Percentiles rank a stretch among this genome's conserved stretches.
These are phyloP conservation scores for Chiloscyllium plagiosum DNA, from an alignment of 2,113 vertebrate genomes.

Conservation along the genomic window DNA sequence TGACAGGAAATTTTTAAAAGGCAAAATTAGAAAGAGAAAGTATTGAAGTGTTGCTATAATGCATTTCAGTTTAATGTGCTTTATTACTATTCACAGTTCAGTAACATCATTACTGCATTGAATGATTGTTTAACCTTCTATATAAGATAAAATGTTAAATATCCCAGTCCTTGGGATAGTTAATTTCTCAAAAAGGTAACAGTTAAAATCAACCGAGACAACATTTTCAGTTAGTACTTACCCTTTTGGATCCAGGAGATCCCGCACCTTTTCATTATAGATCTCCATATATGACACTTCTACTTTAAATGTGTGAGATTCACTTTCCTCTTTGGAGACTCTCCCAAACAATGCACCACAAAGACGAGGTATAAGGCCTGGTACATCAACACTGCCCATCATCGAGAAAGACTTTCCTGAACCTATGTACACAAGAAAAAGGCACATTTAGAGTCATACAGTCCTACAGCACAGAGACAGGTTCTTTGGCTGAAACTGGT, in stretches of 20 bases:
- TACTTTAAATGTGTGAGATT: conserved; percentile 85
- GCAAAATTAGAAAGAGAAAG: background rate
- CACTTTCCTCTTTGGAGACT: conserved; percentile 74
- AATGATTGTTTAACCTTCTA: background rate
- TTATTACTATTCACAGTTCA: background rate
- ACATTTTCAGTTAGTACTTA: conserved; percentile 54
- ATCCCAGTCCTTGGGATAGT: background rate
- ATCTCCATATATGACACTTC: conserved; percentile 99
- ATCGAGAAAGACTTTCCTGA: conserved; percentile 99
- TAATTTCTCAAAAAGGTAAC: background rate
- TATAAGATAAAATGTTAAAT: background rate
- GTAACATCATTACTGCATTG: background rate
- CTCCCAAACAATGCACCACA: conserved; percentile 93
- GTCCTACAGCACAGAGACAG: no score
- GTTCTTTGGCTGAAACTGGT: no score
- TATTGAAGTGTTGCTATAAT: background rate
- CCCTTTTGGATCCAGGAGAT: conserved; percentile 97
- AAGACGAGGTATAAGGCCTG: conserved; percentile 91
- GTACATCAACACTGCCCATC: conserved; percentile 94
- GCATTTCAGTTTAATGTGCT: background rate
- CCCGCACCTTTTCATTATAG: conserved; percentile 97
- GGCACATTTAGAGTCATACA: background rate
- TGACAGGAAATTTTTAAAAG: background rate
- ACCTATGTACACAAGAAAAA: conserved; percentile 57
- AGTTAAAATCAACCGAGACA: background rate